Evolutionary conservation across 1,140 invertebrate species (phyloP).

Genomic region (Choristoneura fumiferana): DNA sequence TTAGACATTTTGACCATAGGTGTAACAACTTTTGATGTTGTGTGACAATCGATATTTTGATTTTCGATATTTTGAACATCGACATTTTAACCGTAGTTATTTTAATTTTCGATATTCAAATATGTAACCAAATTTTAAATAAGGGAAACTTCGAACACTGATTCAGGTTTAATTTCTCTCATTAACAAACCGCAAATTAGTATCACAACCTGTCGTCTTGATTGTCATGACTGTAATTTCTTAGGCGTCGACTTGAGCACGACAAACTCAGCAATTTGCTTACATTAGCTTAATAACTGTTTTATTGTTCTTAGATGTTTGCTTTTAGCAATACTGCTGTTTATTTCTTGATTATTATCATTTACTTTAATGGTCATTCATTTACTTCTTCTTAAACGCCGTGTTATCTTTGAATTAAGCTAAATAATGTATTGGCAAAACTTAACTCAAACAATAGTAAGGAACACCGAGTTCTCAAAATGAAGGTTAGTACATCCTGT

Average conservation of each 20-base stretch:
- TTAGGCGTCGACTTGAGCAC: not conserved
- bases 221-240: not conserved
- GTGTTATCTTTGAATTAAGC: not conserved
- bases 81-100: too few species aligned
- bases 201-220: not conserved
- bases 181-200: not conserved
- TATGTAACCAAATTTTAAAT: too few species aligned
- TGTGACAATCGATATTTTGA: too few species aligned
- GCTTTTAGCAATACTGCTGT: not conserved
- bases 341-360: not conserved
- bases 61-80: too few species aligned
- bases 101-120: too few species aligned
- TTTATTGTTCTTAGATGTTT: slow-evolving; percentile 6
- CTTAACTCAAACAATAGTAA: too few species aligned
- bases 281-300: slow-evolving; percentile 17
- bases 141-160: too few species aligned
- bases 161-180: too few species aligned
- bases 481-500: not conserved
- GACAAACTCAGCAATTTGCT: slow-evolving; percentile 9
- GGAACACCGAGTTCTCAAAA: too few species aligned
- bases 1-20: too few species aligned
- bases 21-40: too few species aligned
- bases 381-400: not conserved
- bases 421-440: not conserved
- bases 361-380: not conserved